Base-by-base conservation (phyloP, 2,888 invertebrate genomes). In the Antitype chi region DNA sequence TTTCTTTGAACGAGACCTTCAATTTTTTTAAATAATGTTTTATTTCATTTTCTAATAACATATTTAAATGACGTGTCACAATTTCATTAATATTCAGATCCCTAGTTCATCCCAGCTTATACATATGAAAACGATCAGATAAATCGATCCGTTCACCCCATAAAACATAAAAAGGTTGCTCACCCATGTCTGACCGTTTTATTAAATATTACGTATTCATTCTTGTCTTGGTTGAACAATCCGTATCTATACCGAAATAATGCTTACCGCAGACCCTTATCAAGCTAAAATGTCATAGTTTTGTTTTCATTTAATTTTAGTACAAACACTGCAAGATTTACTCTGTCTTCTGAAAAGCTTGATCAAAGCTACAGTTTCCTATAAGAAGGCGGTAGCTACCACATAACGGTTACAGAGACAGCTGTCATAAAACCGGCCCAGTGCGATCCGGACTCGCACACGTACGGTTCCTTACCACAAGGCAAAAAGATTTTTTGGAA, bases 191-290 rank as follows among this genome's bases (percentile, higher is more conserved):
- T 25, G n/a, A 28, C 15, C 47, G 11, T 78, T 78, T 78, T 72
- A 78, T 77, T 67, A 62, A 78, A 76, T 70, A 64, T 59, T 57
- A 76, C 43, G 20, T 57, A 76, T 78, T 76, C 76, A 76, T 70
- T 43, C 20, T 13, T n/a, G 55, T 23, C 64, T 76, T 8, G 57
- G 64, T 57, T 52, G 43, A 32, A 43, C n/a, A 52, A 63, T 72
- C 25, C 38, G 2, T 67, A 60, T 73, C 23, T 17, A 23, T 78
- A 68, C 13, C 23, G 13, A 32, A 62, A 53, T 77, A n/a, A 5
- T 2, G 25, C 11, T 38, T 32, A 13, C 38, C n/a, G 8, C 38
- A 15, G 8, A 67, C 59, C 71, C 53, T 71, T 57, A 77, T 72
- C 55, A 77, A 68, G 28, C 13, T 32, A 8, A 55, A 15, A 55